Conservation (phyloP, 2,113 vertebrate genomes). For the Xiphophorus couchianus region DNA sequence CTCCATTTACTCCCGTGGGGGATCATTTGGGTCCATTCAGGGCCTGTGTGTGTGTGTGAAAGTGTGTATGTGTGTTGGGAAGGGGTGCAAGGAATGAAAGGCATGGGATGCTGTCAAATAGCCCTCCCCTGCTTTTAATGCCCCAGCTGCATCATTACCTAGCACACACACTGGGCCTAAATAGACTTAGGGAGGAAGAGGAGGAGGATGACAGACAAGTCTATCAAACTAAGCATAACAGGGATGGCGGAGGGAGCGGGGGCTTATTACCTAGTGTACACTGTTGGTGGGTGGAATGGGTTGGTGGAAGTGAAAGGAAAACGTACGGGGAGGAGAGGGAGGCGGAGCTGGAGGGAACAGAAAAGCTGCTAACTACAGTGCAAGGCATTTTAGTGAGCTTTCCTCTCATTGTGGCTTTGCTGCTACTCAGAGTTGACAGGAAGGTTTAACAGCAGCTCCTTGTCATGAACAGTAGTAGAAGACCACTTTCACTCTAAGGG, state of each 20-base stretch:
- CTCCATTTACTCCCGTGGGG: conserved; percentile 77
- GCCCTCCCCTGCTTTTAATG: conserved; percentile 69
- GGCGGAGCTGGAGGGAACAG: conserved; percentile 14
- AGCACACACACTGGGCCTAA: conserved; percentile 71
- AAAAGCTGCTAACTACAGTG: conserved; percentile 50
- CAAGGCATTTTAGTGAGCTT: conserved; percentile 43
- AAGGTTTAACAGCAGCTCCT: conserved; percentile 38
- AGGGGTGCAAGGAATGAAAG: conserved; percentile 56
- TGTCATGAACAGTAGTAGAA: conserved; percentile 45
- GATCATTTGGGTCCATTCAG: conserved; percentile 68
- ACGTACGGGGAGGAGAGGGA: conserved; percentile 10
- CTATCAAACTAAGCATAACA: conserved; percentile 67
- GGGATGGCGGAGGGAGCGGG: conserved; percentile 25
- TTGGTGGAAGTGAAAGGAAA: conserved; percentile 51
- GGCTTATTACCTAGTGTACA: conserved; percentile 59
- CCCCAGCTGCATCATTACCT: conserved; percentile 68
- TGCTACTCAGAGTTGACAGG: conserved; percentile 26
- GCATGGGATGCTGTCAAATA: conserved; percentile 72
- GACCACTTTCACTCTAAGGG: conserved; percentile 40
- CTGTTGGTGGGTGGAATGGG: conserved; percentile 10
- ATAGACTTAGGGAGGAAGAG: conserved; percentile 61
- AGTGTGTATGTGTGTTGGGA: conserved; percentile 13
- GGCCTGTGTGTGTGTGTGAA: conserved; percentile 38
- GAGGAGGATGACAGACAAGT: conserved; percentile 68
- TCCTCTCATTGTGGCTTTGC: conserved; percentile 21